These are phyloP conservation scores for Collichthys lucidus DNA, from an alignment of 2,113 vertebrate species.

Conservation along the genomic window DNA sequence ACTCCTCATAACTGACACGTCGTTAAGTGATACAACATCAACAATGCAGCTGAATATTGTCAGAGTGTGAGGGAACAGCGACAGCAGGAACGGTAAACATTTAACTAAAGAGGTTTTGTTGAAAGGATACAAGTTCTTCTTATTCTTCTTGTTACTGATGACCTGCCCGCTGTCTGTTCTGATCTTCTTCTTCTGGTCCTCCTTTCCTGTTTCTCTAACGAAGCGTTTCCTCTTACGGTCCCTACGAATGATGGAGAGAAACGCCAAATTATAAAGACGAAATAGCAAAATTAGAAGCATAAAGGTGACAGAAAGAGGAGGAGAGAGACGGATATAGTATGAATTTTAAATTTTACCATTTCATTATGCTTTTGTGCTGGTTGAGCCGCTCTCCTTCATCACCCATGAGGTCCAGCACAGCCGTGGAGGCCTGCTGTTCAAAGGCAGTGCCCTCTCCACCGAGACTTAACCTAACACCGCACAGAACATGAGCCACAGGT, in stretches of 20 bases:
- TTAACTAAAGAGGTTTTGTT: neutral
- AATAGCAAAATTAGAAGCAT: neutral
- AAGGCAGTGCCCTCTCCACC: slow-evolving; percentile 84
- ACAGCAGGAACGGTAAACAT: neutral
- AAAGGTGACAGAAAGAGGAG: neutral
- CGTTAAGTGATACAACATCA: slow-evolving; percentile 77
- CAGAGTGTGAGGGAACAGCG: neutral
- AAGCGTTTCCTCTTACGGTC: slow-evolving; percentile 97
- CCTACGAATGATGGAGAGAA: slow-evolving; percentile 75
- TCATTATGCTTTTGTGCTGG: slow-evolving; percentile 87
- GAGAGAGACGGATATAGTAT: too few relatives aligned
- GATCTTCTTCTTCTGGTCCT: slow-evolving; percentile 92
- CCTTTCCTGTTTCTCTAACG: slow-evolving; percentile 88
- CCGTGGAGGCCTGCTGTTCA: slow-evolving; percentile 91
- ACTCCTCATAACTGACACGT: slow-evolving; percentile 91
- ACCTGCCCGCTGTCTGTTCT: slow-evolving; percentile 89
- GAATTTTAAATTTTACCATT: slow-evolving; percentile 83
- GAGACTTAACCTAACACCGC: slow-evolving; percentile 85
- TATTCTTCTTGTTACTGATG: slow-evolving; percentile 90
- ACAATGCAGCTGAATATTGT: neutral
- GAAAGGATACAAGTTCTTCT: slow-evolving; percentile 94
- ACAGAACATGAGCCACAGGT: neutral
- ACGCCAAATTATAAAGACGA: neutral
- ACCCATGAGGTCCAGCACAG: slow-evolving; percentile 92
- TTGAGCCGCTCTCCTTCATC: slow-evolving; percentile 85